A percentile compares a stretch with the other conserved stretches of the same genome.
Conservation (phyloP, 1,140 invertebrate species). For the Harpegnathos saltator region DNA sequence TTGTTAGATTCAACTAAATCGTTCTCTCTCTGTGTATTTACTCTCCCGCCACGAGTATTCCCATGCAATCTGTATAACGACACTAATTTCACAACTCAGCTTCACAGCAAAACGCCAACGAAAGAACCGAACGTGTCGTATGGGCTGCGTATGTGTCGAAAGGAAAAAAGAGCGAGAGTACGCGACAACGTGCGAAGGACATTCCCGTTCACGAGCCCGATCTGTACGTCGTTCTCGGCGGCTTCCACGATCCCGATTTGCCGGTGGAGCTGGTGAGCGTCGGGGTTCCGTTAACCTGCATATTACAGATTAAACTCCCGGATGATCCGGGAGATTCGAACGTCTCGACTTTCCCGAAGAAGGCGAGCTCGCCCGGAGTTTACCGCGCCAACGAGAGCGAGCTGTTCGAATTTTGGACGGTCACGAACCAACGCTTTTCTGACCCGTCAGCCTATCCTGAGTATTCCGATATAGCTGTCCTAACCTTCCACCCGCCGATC, state of each 20-base stretch:
- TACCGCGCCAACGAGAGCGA: slow-evolving; percentile 59
- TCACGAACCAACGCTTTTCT: slow-evolving; percentile 70
- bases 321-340: slow-evolving; percentile 67
- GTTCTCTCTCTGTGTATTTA: background rate
- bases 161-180: slow-evolving; percentile 83
- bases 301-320: slow-evolving; percentile 76
- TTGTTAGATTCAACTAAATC: too few relatives aligned
- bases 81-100: slow-evolving; percentile 39
- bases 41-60: background rate
- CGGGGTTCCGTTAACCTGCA: slow-evolving; percentile 84
- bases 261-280: slow-evolving; percentile 83
- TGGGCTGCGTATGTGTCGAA: slow-evolving; percentile 56
- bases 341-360: slow-evolving; percentile 42
- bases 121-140: background rate
- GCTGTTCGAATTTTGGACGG: slow-evolving; percentile 72
- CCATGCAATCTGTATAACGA: background rate
- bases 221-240: slow-evolving; percentile 86
- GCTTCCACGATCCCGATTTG: slow-evolving; percentile 85
- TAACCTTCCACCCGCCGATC: slow-evolving; percentile 83
- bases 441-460: slow-evolving; percentile 71
- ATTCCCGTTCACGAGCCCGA: slow-evolving; percentile 86
- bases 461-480: slow-evolving; percentile 84
- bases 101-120: background rate
- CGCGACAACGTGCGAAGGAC: slow-evolving; percentile 85
- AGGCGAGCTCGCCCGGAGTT: slow-evolving; percentile 9